Evolutionary conservation across 2,888 invertebrate genomes (phyloP).

Genomic region (Agrypnus murinus): DNA sequence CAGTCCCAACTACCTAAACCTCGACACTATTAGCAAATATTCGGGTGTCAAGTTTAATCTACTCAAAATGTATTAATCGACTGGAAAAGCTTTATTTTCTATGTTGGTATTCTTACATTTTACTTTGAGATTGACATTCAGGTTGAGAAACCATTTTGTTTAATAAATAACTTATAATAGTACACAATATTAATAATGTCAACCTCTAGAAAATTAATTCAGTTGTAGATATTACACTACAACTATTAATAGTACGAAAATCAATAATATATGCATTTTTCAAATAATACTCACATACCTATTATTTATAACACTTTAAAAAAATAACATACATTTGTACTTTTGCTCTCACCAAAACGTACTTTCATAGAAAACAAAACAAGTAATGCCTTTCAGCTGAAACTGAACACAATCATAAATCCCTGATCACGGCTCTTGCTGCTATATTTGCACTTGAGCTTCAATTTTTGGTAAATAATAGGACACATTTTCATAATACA

Average conservation of each 20-base stretch:
- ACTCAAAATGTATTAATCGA: too few relatives aligned
- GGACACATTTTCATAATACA: too few relatives aligned
- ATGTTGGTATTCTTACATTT: too few relatives aligned
- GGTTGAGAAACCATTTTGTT: too few relatives aligned
- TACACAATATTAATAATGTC: too few relatives aligned
- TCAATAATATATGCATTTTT: slow-evolving; percentile 16
- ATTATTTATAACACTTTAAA: slow-evolving; percentile 40
- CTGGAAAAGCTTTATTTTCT: too few relatives aligned
- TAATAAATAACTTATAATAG: too few relatives aligned
- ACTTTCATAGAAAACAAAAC: slow-evolving; percentile 23
- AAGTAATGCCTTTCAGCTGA: slow-evolving; percentile 7
- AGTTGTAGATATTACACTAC: too few relatives aligned
- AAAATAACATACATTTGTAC: slow-evolving; percentile 68
- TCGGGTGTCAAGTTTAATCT: slow-evolving; percentile 5
- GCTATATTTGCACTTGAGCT: too few relatives aligned
- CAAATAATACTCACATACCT: slow-evolving; percentile 40
- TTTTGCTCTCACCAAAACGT: slow-evolving; percentile 70
- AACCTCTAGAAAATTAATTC: too few relatives aligned
- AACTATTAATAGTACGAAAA: slow-evolving; percentile 15
- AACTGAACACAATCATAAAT: slow-evolving; percentile 4
- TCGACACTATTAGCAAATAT: not conserved
- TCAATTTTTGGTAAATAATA: too few relatives aligned
- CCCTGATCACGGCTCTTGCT: not conserved
- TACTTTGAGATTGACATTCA: too few relatives aligned
- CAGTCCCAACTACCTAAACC: slow-evolving; percentile 16